A percentile compares a stretch with the other conserved stretches of the same genome.
Conservation (phyloP, 2,888 invertebrate genomes). For the Pseudococcus jackbeardsleyi region DNA sequence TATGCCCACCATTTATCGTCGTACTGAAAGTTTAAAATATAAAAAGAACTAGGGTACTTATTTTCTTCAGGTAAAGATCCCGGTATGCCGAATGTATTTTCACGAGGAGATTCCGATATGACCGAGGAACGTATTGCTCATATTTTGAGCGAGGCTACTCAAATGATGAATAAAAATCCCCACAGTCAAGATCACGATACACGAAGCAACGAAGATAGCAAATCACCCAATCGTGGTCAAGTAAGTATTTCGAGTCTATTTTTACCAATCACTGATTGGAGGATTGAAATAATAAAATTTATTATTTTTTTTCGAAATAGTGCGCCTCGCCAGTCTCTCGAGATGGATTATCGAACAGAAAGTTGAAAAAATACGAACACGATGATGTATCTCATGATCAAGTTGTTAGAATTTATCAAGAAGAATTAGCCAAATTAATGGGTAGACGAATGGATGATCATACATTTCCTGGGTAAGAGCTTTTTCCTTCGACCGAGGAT, state of each 20-base stretch:
- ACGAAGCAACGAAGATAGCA: slow-evolving; percentile 85
- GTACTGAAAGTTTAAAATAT: slow-evolving; percentile 63
- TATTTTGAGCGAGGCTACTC: slow-evolving; percentile 92
- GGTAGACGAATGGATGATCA: slow-evolving; percentile 79
- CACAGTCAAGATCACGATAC: slow-evolving; percentile 74
- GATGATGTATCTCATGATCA: slow-evolving; percentile 97
- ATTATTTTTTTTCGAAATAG: slow-evolving; percentile 72
- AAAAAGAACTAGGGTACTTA: slow-evolving; percentile 67
- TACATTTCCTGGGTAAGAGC: slow-evolving; percentile 69
- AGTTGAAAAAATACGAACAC: slow-evolving; percentile 69
- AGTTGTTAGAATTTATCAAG: slow-evolving; percentile 93
- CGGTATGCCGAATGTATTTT: slow-evolving; percentile 79
- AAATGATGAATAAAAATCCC: slow-evolving; percentile 79
- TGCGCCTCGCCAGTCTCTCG: slow-evolving; percentile 78
- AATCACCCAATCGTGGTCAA: slow-evolving; percentile 75
- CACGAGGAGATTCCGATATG: slow-evolving; percentile 78
- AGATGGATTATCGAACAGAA: slow-evolving; percentile 57
- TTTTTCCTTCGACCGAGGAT: not conserved
- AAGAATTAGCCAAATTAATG: slow-evolving; percentile 94
- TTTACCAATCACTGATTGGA: not conserved
- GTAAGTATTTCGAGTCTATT: slow-evolving; percentile 66
- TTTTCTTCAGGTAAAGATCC: slow-evolving; percentile 83
- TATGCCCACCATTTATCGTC: slow-evolving; percentile 53
- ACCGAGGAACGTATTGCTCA: slow-evolving; percentile 94
- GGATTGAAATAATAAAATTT: not conserved